Evolutionary conservation across 1,140 invertebrate genomes (phyloP).

Genomic region (Hirudo medicinalis): DNA sequence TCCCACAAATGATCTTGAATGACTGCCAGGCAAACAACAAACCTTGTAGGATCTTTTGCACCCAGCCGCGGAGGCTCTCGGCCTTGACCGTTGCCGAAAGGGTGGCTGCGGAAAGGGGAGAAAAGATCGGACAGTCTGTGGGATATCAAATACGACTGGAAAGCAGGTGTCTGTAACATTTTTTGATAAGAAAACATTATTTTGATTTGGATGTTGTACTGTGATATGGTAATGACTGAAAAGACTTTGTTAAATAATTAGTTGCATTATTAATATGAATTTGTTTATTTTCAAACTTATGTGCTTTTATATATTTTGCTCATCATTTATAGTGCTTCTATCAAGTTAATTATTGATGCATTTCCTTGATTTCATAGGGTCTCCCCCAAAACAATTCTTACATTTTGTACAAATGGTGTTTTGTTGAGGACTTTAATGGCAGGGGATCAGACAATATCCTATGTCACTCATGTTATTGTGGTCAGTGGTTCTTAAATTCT

Average conservation of each 20-base stretch:
- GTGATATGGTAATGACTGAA: not conserved
- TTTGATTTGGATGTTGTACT: not conserved
- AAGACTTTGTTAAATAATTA: not conserved
- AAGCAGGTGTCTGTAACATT: constrained; percentile 34
- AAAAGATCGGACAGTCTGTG: constrained; percentile 69
- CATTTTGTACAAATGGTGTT: constrained; percentile 82
- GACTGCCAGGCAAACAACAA: constrained; percentile 51
- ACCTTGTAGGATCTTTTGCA: constrained; percentile 73
- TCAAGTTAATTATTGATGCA: not conserved
- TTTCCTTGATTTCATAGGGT: constrained; percentile 44
- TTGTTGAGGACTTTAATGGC: constrained; percentile 70
- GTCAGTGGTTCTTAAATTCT: constrained; percentile 47
- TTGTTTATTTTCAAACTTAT: not conserved
- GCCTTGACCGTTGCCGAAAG: constrained; percentile 69
- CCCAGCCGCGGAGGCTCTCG: constrained; percentile 77
- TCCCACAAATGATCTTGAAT: constrained; percentile 69
- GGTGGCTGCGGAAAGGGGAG: constrained; percentile 70
- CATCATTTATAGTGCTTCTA: not conserved
- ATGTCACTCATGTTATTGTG: constrained; percentile 75
- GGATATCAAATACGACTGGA: constrained; percentile 76
- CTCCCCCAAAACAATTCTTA: constrained; percentile 64
- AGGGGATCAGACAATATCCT: constrained; percentile 52
- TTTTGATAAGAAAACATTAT: not conserved
- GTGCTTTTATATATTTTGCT: not conserved
- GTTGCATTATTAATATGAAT: not conserved